Percentiles rank a stretch among this genome's conserved stretches.
phyloP scores from a whole-genome alignment of 2,888 invertebrate species.

The Drosophila robusta region DNA sequence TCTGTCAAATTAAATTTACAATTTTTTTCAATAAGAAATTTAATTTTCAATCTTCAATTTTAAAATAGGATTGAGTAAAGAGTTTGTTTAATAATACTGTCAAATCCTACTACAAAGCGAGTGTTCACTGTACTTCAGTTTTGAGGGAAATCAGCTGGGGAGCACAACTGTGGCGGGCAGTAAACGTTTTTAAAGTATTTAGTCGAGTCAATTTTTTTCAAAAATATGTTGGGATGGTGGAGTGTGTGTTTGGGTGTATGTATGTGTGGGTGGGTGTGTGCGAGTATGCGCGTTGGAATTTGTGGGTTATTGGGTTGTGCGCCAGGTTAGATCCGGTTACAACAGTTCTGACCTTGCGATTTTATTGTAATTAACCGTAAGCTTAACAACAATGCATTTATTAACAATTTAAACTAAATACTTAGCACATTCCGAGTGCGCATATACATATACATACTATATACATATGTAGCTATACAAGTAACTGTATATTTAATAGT shows the following conservation, averaged over 20 bases:
- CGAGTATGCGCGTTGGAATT: conserved; percentile 20
- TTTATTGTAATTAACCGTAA: conserved; percentile 73
- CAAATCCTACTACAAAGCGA: too few species aligned
- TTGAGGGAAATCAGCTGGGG: neutral
- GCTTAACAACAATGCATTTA: conserved; percentile 77
- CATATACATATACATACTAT: conserved; percentile 39
- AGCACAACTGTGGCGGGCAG: neutral
- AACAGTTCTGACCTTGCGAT: conserved; percentile 56
- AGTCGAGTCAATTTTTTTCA: conserved; percentile 47
- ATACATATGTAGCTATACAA: conserved; percentile 57
- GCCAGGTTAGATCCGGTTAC: conserved; percentile 41
- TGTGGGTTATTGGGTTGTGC: conserved; percentile 51
- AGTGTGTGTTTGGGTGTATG: conserved; percentile 8
- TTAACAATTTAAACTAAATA: conserved; percentile 58
- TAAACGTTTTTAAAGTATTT: conserved; percentile 26
- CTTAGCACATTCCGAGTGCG: conserved; percentile 41
- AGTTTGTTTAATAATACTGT: too few species aligned
- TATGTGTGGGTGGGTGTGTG: neutral
- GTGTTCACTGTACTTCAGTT: neutral
- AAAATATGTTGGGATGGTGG: neutral
- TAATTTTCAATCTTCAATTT: neutral
- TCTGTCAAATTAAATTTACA: too few species aligned
- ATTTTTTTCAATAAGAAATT: too few species aligned
- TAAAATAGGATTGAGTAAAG: too few species aligned
- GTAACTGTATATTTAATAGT: conserved; percentile 56